Evolutionary conservation across 1,140 invertebrate genomes (phyloP), one percentile per base, ranked within the genome.

Genomic region (Drosophila tani): DNA sequence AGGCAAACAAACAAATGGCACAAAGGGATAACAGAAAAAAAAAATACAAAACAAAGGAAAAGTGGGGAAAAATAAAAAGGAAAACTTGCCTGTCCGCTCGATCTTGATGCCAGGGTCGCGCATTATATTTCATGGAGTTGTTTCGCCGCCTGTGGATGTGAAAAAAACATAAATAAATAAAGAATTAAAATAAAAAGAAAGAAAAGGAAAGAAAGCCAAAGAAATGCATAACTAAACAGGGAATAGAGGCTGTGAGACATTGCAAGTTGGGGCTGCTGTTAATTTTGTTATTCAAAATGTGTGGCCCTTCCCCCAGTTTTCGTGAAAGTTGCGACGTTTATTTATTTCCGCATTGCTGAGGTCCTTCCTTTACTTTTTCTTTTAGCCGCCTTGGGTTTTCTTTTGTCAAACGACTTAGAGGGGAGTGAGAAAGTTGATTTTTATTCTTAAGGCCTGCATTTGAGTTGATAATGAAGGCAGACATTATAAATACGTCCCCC

Each of bases 251-350:
- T 45, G 32, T 38, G 35, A 56, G 53, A 56, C 35, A 56, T 24
- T 56, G 12, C 49, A 57, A 45, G 65, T 50, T 53, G 46, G 53
- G 40, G 45, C 47, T 70, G 67, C 90, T 91, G 90, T 91, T 92
- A 91, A 91, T 91, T 91, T 91, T 87, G 82, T 91, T 91, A 92
- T 91, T 91, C 91, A 91, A 91, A 91, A 86, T 83, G 80, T 68
- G 76, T 11, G 35, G 8, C 55, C 70, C 55, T 43, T 21, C 38
- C 40, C 24, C 9, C n/a, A 59, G 85, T 71, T 79, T 59, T 69
- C 17, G 55, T 32, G 29, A 78, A 71, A 70, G 59, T 84, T 82
- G 76, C 76, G 86, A 91, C 85, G 85, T 91, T 91, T 91, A 91
- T 91, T 92, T 84, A 91, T 85, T 90, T 91, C 90, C 90, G 90